Conservation (phyloP, 2,888 invertebrate species). For the Imbricaverruca yamaguchii region DNA sequence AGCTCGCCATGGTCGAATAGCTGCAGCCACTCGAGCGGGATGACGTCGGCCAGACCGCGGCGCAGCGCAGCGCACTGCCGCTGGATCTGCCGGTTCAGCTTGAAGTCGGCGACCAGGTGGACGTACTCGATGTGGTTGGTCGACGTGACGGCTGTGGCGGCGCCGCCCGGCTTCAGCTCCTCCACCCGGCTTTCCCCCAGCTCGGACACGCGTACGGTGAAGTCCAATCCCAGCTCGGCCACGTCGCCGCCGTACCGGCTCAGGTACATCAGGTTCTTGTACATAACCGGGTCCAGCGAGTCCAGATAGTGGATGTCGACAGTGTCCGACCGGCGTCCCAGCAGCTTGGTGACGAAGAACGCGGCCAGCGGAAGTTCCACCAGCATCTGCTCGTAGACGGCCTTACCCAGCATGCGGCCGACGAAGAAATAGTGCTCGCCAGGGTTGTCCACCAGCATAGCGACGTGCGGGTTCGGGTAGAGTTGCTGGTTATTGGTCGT, state of each 20-base stretch:
- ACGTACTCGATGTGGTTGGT: constrained; percentile 94
- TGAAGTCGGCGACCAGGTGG: constrained; percentile 90
- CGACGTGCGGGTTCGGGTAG: constrained; percentile 92
- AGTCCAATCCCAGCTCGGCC: constrained; percentile 61
- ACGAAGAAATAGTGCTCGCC: constrained; percentile 88
- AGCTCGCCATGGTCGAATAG: constrained; percentile 92
- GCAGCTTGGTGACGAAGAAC: constrained; percentile 84
- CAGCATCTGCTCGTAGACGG: constrained; percentile 87
- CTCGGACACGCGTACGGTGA: constrained; percentile 82
- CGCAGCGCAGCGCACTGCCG: constrained; percentile 33
- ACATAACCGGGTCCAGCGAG: constrained; percentile 84
- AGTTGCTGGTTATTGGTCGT: constrained; percentile 76
- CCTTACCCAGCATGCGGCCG: constrained; percentile 89
- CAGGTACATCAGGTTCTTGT: constrained; percentile 79
- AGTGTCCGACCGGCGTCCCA: constrained; percentile 62
- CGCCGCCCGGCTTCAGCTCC: constrained; percentile 83
- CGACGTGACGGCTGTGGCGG: constrained; percentile 80
- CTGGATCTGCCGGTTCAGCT: constrained; percentile 75
- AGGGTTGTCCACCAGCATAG: constrained; percentile 71
- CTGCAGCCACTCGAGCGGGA: constrained; percentile 84
- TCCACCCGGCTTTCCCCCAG: constrained; percentile 79
- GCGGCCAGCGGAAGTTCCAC: constrained; percentile 92
- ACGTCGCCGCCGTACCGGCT: constrained; percentile 44
- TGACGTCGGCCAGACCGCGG: constrained; percentile 69
- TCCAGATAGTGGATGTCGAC: constrained; percentile 87